Base-by-base conservation (phyloP, 1,140 invertebrate genomes). In the Plutomurus gul region DNA sequence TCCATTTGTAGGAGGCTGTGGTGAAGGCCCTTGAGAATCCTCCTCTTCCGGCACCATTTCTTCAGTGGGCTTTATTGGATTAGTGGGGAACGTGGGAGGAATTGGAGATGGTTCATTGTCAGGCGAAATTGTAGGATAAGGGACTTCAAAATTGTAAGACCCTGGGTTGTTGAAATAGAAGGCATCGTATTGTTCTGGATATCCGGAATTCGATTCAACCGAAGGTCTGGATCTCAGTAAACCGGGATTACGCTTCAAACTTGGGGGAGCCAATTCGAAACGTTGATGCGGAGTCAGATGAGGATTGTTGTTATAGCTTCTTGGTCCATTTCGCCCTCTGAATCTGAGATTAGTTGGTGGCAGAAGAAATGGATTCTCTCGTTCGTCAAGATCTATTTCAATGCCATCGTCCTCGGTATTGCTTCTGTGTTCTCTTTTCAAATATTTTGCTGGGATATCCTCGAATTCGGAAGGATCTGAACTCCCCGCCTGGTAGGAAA, bases 361-460 rank as follows among this genome's bases (percentile, higher is more conserved):
- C 25, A 65, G 36, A 1, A 11, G 56, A 8, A 65, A 65, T n/a
- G 30, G 56, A n/a, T 65, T 33, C 7, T 72, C 70, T 13, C 36
- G 11, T 1, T 39, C 33, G 16, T 65, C 56, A 65, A 65, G 56
- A 33, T 65, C 56, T 18, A 65, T 7, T 65, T 65, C 56, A 65
- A 65, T 65, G 11, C 39, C 70, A 13, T 8, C 37, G 6, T 72
- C 39, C 13, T 72, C 70, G 4, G n/a, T n/a, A n/a, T 22, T 22
- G 13, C 70, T 72, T 72, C 70, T 39, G 70, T 72, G 70, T 10
- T 72, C 70, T 22, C 70, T 39, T 11, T 39, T 72, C 6, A 72
- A 43, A 40, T 72, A 72, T 25, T 72, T 46, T 8, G 70, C 70
- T 20, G 70, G 70, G 40, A 72, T 72, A 43, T 72, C 70, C 18